Base-by-base conservation (phyloP, 2,797 vertebrate species). In the Sebastes minor region DNA sequence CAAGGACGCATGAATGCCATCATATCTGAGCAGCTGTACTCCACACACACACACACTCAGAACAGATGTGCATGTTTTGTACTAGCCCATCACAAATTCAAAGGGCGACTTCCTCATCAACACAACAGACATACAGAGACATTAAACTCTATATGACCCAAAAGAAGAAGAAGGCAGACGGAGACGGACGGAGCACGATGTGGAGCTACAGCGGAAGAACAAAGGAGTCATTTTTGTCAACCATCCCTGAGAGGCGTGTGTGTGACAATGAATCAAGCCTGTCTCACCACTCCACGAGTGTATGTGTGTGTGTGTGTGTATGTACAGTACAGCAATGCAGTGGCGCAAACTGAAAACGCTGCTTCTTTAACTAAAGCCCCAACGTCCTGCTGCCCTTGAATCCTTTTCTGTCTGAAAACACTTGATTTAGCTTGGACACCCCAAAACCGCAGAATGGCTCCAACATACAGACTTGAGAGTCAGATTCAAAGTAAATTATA, bases 1-100 rank as follows among this genome's bases (percentile, higher is more conserved):
- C 88, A 89, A 91, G 88, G 91, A 87, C 87, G 80, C 25, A 76
- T 79, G 71, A 81, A 78, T 64, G 74, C 71, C 71, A 86, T 82
- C 74, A 53, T 25, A 83, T 82, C 35, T n/a, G 42, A 65, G 69
- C 49, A 73, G 76, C 46, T 74, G 59, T 56, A 68, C 22, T 59
- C 8, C 57, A 76, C 57, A 49, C 28, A 71, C 49, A 25, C 27
- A 83, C 35, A 38, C 49, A 83, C 2, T 60, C 22, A 42, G 16
- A 23, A 52, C 84, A 91, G 76, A 76, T 84, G 85, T 80, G 70
- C n/a, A 8, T 57, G 38, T 69, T 66, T 46, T 62, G 57, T 13
- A 53, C 25, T 16, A 81, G 42, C 55, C 6, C 22, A 42, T 14
- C 8, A 14, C 8, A 27, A 63, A 66, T 55, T 59, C 2, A 76